Evolutionary conservation across 1,140 invertebrate genomes (phyloP).

Genomic region (Drosophila lini): DNA sequence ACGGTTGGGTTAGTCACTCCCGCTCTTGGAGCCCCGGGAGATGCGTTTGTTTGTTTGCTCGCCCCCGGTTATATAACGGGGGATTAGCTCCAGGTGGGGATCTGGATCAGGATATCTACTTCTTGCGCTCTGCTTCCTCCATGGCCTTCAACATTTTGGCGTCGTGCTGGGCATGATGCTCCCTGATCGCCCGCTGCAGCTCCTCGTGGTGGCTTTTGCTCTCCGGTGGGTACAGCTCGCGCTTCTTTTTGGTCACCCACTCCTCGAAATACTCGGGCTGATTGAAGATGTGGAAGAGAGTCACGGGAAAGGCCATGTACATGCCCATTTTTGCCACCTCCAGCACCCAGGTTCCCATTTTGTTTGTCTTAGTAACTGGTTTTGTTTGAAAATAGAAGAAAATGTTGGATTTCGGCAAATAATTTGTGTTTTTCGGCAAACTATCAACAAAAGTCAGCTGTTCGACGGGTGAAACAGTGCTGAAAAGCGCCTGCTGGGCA

Average conservation of each 20-base stretch:
- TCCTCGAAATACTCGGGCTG: conserved; percentile 93
- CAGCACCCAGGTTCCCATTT: conserved; percentile 91
- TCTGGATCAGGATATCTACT: conserved; percentile 31
- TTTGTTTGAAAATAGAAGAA: neutral
- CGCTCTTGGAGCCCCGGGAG: neutral
- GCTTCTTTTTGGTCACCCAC: conserved; percentile 89
- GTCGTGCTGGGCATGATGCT: conserved; percentile 86
- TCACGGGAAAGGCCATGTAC: conserved; percentile 94
- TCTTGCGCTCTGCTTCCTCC: conserved; percentile 81
- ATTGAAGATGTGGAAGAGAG: conserved; percentile 93
- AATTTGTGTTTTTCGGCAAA: conserved; percentile 11
- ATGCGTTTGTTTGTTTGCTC: conserved; percentile 11
- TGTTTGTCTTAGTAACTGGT: neutral
- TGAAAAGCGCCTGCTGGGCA: neutral
- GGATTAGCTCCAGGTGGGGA: conserved; percentile 19
- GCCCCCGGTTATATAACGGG: conserved; percentile 58
- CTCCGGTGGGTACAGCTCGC: conserved; percentile 89
- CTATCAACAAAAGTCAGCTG: conserved; percentile 70
- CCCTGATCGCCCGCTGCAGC: conserved; percentile 86
- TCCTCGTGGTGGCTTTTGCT: conserved; percentile 86
- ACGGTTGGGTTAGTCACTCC: conserved; percentile 40
- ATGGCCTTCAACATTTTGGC: conserved; percentile 81
- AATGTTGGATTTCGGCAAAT: conserved; percentile 13
- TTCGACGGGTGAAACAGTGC: conserved; percentile 20
- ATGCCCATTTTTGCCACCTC: conserved; percentile 93